These are phyloP conservation scores for Paralichthys olivaceus DNA, from an alignment of 2,113 vertebrate genomes.

Conservation along the genomic window DNA sequence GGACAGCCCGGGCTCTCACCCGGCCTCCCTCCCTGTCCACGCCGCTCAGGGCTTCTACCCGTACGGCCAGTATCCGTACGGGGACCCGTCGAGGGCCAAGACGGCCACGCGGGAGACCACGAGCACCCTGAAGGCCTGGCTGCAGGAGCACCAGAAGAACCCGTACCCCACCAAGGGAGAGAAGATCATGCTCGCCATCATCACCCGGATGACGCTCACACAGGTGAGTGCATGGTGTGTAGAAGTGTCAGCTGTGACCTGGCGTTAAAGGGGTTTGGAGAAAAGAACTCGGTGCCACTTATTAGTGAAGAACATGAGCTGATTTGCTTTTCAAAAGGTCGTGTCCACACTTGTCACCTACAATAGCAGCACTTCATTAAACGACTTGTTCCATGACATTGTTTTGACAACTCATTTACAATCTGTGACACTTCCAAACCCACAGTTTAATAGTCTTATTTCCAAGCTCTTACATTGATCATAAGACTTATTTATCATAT, in stretches of 20 bases:
- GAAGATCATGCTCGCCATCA: constrained; percentile 97
- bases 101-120: constrained; percentile 97
- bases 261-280: background rate
- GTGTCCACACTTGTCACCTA: background rate
- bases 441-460: background rate
- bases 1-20: constrained; percentile 94
- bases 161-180: constrained; percentile 98
- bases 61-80: constrained; percentile 97
- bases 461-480: background rate
- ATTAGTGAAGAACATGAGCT: background rate
- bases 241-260: background rate
- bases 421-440: background rate
- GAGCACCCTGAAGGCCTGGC: constrained; percentile 98
- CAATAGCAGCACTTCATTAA: background rate
- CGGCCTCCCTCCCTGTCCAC: constrained; percentile 92
- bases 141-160: constrained; percentile 98
- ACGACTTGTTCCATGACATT: background rate
- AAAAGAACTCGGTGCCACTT: background rate
- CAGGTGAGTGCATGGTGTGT: constrained; percentile 82
- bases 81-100: constrained; percentile 94
- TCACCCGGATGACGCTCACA: constrained; percentile 96
- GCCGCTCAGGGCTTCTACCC: constrained; percentile 94
- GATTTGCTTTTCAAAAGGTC: background rate
- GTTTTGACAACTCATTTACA: background rate
- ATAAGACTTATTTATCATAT: background rate